Conservation (phyloP, 2,113 vertebrate species). For the mouse (Mus musculus) region GRCm39 chr16:55293001-55293500, state of each 20-base stretch:
- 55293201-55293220: not conserved
- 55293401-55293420: not conserved
- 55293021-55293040: not conserved
- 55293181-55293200: not conserved
- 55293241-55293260: constrained; percentile 17
- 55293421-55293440: not conserved
- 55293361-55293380: not conserved
- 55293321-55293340: not conserved
- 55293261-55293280: not conserved
- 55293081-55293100: not conserved
- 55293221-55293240: not conserved
- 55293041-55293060: not conserved
- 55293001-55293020: not conserved
- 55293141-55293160: not conserved
- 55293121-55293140: not conserved
- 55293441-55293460: not conserved
- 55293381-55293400: not conserved
- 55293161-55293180: not conserved
- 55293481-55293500: not conserved
- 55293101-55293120: not conserved
- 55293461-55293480: constrained; percentile 1
- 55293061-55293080: not conserved
- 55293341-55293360: not conserved
- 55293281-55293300: constrained; percentile 3
- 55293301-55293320: not conserved